phyloP scores from a whole-genome alignment of 1,140 invertebrate genomes.

The Drusus annulatus region DNA sequence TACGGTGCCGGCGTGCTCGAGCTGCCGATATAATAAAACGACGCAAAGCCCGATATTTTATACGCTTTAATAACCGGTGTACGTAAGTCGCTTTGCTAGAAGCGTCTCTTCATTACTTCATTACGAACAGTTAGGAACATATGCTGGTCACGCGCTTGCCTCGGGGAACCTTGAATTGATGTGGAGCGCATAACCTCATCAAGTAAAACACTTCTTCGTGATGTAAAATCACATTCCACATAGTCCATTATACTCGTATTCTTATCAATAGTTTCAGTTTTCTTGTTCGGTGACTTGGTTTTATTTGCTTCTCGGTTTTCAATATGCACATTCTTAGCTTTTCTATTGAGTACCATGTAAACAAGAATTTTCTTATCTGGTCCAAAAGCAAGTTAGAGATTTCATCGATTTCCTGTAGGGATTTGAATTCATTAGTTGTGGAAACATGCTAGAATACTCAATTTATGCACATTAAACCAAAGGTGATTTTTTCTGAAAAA shows the following conservation, averaged over 20 bases:
- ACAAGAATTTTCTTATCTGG: no score
- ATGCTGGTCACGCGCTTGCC: constrained; percentile 54
- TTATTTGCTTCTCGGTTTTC: no score
- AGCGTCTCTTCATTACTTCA: constrained; percentile 52
- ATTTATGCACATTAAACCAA: neutral
- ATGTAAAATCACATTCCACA: no score
- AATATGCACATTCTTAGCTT: no score
- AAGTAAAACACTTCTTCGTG: neutral
- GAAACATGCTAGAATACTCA: neutral
- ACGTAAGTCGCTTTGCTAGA: constrained; percentile 31
- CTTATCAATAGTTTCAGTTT: no score
- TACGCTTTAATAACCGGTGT: constrained; percentile 54
- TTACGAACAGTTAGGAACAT: constrained; percentile 40
- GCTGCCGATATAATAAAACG: constrained; percentile 54
- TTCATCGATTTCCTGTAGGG: neutral
- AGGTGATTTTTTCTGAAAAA: no score
- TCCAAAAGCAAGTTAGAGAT: no score
- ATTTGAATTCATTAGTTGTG: neutral
- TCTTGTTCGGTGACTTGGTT: no score
- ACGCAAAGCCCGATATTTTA: constrained; percentile 27
- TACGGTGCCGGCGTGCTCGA: neutral
- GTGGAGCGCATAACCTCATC: neutral
- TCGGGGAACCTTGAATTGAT: neutral
- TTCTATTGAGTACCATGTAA: no score
- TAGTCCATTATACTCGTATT: no score